Evolutionary conservation across 2,888 invertebrate species (phyloP), one percentile per base, ranked within the genome.

Genomic region (Xestia xanthographa): DNA sequence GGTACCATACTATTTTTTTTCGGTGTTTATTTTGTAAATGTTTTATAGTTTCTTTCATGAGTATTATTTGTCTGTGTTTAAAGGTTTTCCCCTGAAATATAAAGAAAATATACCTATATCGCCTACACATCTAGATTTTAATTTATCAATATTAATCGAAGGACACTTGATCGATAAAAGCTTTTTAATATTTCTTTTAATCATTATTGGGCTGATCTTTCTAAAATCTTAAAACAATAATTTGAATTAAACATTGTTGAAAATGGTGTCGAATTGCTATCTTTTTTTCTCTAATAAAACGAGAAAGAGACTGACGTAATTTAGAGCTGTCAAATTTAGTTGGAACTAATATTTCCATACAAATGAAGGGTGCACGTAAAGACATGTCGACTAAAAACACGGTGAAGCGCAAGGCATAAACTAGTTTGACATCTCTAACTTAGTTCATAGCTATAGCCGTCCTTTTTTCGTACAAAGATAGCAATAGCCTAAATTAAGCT

Each of bases 1-100:
- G 75, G 79, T 73, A 72, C 69, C 20, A 1, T 72, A 67, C 41
- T 1, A n/a, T 43, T 20, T 9, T 60, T n/a, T 12, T 34, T 12
- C 38, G 8, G n/a, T 60, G 14, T 66, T 60, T 60, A 5, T 34
- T 50, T 34, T 58, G 9, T n/a, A 41, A 58, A 29, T 17, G 1
- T 29, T 41, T 34, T 48, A 20, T 9, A 17, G 11, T 58, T 45
- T 26, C 1, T n/a, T 29, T 50, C 1, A 53, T 5, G 11, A 1
- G 11, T n/a, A 22, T 41, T 50, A 12, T 29, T n/a, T 14, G 14
- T n/a, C 4, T 69, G 22, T 67, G 17, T 22, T 50, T 50, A 22
- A 22, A 8, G 41, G 12, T 53, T 14, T 38, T n/a, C 62, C 2
- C 38, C 38, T 43, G 12, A 11, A 3, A 45, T 45, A 26, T 20